These are phyloP conservation scores for Microtus californicus DNA, from an alignment of 2,797 vertebrate species.

Conservation along the genomic window DNA sequence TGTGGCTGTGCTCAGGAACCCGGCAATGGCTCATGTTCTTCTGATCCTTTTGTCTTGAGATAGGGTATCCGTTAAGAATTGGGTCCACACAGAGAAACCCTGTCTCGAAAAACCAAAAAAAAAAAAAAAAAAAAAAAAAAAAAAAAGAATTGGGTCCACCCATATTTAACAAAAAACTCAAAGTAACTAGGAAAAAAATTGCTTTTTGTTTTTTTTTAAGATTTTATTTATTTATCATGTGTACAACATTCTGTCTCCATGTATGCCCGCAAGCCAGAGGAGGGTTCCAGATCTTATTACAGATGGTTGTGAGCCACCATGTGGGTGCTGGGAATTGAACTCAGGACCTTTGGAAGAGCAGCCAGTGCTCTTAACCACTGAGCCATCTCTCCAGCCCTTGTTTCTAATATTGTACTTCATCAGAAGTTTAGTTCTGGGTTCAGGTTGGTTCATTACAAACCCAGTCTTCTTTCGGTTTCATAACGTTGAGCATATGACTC, in stretches of 20 bases:
- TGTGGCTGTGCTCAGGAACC: background rate
- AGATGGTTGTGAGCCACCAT: no score
- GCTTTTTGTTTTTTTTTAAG: no score
- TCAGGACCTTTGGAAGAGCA: no score
- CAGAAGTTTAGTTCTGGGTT: background rate
- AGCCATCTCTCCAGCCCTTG: background rate
- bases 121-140: no score
- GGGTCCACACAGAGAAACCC: no score
- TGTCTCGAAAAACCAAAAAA: no score
- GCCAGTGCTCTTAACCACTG: no score
- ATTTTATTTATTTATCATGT: no score
- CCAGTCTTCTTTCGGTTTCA: background rate
- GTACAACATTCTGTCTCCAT: no score
- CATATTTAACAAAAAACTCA: slow-evolving; percentile 12
- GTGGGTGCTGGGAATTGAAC: no score
- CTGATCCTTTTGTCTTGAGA: slow-evolving; percentile 56
- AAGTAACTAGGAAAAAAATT: background rate
- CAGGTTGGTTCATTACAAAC: slow-evolving; percentile 4
- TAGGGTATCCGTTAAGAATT: background rate
- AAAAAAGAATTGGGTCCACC: background rate
- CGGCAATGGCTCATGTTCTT: slow-evolving; percentile 2
- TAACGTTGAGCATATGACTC: background rate
- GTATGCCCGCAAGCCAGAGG: no score
- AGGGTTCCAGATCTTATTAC: no score
- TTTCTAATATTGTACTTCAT: background rate